Conservation (phyloP, 1,140 invertebrate species). For the Belonocnema kinseyi region DNA sequence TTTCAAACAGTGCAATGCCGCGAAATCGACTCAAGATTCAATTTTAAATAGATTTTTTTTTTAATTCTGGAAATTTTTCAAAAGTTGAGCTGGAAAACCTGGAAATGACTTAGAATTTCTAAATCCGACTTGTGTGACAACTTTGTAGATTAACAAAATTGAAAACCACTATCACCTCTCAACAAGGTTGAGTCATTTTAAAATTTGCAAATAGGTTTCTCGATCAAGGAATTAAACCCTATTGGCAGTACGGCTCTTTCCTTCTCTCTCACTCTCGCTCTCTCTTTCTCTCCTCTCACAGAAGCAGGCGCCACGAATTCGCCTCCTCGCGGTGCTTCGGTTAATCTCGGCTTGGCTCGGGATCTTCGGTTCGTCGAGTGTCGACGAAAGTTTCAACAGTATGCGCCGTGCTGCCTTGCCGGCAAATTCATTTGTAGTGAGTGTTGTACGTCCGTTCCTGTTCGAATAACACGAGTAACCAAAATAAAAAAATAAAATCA, state of each 20-base stretch:
- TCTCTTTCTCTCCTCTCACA: background rate
- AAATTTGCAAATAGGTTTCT: slow-evolving; percentile 5
- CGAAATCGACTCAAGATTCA: too few species aligned
- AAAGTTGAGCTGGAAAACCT: too few species aligned
- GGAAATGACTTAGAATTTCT: too few species aligned
- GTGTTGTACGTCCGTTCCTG: slow-evolving; percentile 13
- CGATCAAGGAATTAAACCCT: slow-evolving; percentile 14
- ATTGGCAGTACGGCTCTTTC: slow-evolving; percentile 42
- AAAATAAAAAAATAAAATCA: background rate
- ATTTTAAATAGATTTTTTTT: too few species aligned
- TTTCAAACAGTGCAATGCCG: too few species aligned
- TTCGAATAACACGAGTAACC: slow-evolving; percentile 6
- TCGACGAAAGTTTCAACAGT: slow-evolving; percentile 54
- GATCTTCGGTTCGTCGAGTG: slow-evolving; percentile 13
- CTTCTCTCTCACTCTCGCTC: background rate
- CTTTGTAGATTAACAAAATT: too few species aligned
- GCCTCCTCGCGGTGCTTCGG: slow-evolving; percentile 34
- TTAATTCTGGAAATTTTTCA: too few species aligned
- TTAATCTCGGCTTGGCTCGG: slow-evolving; percentile 18
- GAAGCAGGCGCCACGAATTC: slow-evolving; percentile 26
- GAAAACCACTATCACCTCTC: background rate
- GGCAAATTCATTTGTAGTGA: slow-evolving; percentile 49
- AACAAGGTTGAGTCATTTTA: slow-evolving; percentile 41
- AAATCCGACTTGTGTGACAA: too few species aligned
- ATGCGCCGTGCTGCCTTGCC: slow-evolving; percentile 70